These are phyloP conservation scores for Melolontha melolontha DNA, from an alignment of 2,888 invertebrate genomes.

Conservation along the genomic window DNA sequence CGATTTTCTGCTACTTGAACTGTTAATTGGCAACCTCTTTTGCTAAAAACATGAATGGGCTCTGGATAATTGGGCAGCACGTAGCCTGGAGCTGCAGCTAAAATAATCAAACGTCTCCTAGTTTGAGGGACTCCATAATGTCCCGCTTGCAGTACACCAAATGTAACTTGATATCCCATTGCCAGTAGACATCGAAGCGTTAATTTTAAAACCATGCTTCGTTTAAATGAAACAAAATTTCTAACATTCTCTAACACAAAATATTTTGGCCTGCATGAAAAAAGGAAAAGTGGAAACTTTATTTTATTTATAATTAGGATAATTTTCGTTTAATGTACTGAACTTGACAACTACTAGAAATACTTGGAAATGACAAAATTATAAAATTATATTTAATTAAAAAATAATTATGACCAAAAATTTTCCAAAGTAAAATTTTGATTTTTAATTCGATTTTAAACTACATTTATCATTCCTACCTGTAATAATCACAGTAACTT, in stretches of 20 bases:
- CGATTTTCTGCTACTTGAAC: constrained; percentile 71
- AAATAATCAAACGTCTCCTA: constrained; percentile 76
- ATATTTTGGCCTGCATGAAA: constrained; percentile 72
- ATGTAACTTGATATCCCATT: constrained; percentile 90
- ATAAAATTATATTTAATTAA: no score
- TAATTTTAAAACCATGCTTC: constrained; percentile 83
- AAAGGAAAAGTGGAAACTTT: constrained; percentile 3
- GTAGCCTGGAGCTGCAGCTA: constrained; percentile 86
- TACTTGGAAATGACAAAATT: no score
- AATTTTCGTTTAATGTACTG: no score
- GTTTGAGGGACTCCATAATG: constrained; percentile 89
- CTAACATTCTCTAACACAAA: constrained; percentile 88
- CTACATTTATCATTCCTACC: constrained; percentile 58
- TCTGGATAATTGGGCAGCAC: constrained; percentile 82
- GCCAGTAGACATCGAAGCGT: constrained; percentile 80
- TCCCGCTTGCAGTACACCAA: constrained; percentile 88
- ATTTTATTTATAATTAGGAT: no score
- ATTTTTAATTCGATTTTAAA: no score
- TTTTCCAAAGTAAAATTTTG: no score
- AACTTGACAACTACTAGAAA: no score
- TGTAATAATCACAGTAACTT: constrained; percentile 87
- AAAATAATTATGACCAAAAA: background rate
- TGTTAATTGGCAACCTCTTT: constrained; percentile 72
- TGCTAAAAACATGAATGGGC: constrained; percentile 82
- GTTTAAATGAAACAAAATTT: constrained; percentile 87